A percentile compares a stretch with the other conserved stretches of the same genome.
These are phyloP conservation scores for Dunckerocampus dactyliophorus DNA, from an alignment of 2,113 vertebrate species.

Conservation along the genomic window DNA sequence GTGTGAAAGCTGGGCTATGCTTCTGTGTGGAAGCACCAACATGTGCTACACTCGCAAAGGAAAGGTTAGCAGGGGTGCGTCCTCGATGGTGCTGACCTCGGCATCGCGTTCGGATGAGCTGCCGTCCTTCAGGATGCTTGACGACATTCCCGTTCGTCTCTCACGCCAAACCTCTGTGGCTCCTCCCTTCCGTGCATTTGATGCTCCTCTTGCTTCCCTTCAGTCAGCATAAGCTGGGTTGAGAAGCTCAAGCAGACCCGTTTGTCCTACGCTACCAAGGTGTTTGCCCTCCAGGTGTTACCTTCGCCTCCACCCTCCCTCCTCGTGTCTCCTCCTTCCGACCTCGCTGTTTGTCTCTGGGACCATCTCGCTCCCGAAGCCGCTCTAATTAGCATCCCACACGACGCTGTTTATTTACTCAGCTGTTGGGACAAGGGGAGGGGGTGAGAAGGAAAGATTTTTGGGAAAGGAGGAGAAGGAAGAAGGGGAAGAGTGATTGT, in stretches of 20 bases:
- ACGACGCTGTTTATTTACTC: constrained; percentile 65
- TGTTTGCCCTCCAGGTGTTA: constrained; percentile 56
- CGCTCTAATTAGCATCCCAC: constrained; percentile 67
- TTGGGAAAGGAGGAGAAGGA: constrained; percentile 26
- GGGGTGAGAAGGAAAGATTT: constrained; percentile 46
- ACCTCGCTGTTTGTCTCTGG: constrained; percentile 58
- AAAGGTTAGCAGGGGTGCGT: no score
- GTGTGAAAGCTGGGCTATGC: no score
- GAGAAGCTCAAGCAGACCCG: no score
- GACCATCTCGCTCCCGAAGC: constrained; percentile 62
- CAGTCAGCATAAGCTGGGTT: constrained; percentile 19
- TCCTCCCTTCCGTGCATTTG: no score
- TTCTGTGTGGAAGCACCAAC: no score
- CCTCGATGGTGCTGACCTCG: no score
- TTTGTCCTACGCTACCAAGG: no score
- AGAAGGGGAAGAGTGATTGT: constrained; percentile 45
- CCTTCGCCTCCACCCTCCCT: constrained; percentile 32
- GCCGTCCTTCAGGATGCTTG: constrained; percentile 20
- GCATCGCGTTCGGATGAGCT: background rate
- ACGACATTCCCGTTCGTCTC: no score
- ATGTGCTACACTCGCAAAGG: no score
- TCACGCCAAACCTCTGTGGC: no score
- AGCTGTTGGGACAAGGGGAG: constrained; percentile 47
- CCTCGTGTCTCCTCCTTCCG: constrained; percentile 42
- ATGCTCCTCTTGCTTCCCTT: background rate